Evolutionary conservation across 2,113 vertebrate genomes (phyloP), one percentile per base, ranked within the genome.

Genomic region (Lucifuga dentata): DNA sequence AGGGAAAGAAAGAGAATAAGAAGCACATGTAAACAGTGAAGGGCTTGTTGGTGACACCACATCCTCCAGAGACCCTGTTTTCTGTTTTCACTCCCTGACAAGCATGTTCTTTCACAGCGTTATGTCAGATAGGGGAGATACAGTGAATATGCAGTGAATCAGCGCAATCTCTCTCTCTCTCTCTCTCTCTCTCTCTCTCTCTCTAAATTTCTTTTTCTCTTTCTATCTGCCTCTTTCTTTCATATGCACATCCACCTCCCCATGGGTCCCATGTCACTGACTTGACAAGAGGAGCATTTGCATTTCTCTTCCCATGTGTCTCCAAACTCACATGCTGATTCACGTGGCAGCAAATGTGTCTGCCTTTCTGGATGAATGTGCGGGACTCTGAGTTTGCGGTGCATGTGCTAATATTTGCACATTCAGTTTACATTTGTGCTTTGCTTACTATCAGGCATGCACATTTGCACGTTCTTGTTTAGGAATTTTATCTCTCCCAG

Each of bases 281-380:
- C 83, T 86, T 84, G 60, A 84, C 78, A 63, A 80, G 81, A 64
- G 33, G 55, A 77, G 57, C 73, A 81, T 90, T 89, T 84, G 85
- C 90, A 91, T 88, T 83, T 84, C 77, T 80, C 71, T 78, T 76
- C 73, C 76, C 78, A 50, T 23, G 66, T 36, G 77, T 58, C 62
- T 78, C 72, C 26, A 0, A 45, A 68, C 73, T 86, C 88, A 85
- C 86, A 86, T 84, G 84, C 59, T 26, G 79, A 67, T 79, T 87
- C 84, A 79, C 67, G 77, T 79, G 83, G 68, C 67, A 48, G 49
- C 5, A 24, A 32, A 44, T 11, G 26, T 48, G 69, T 46, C 15
- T 10, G 50, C 41, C 8, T 38, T 39, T 16, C 19, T 29, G 36
- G 19, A 20, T 38, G 24, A 8, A 13, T 55, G 12, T 32, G 57